Base-by-base conservation (phyloP, 2,113 vertebrate species). In the Polypterus senegalus region DNA sequence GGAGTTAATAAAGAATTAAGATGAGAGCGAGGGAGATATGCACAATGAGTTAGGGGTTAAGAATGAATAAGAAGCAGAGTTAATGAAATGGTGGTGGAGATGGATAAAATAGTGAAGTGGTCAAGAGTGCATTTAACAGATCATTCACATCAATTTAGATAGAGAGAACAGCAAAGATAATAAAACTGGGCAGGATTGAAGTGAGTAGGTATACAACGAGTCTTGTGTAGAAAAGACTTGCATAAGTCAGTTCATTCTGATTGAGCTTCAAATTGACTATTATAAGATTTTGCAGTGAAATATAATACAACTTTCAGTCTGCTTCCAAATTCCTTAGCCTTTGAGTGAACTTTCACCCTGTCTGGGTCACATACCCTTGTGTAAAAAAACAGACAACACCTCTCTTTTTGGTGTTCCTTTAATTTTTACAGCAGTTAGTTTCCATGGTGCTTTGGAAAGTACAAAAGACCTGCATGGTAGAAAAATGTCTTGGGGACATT, bases 401-500 rank as follows among this genome's bases (percentile, higher is more conserved):
- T 69, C 71, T 65, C 62, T 46, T 65, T 69, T 79, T 70, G 60
- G 75, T 73, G 64, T 62, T 27, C 61, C 59, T 48, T 60, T 52
- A 51, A 9, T 3, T 43, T 57, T 62, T 59, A 56, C 60, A 55
- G 57, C 58, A 11, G 46, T 47, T 56, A 52, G 55, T 66, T 58
- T 64, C 64, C 54, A 58, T 49, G 58, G 61, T 57, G 9, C 59
- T 61, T 58, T 27, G 48, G 46, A 58, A 49, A 63, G 7, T 59
- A 70, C 44, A 47, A 66, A 57, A 27, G 54, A 27, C 47, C 67
- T 52, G 63, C 46, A 60, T 43, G 60, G 54, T 11, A 76, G 73
- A 80, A 79, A 86, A 88, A 88, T 85, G 85, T 88, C 84, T 86
- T 79, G 11, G 67, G 85, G 83, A 88, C 85, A 85, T 88, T 85